Conservation (phyloP, 2,888 invertebrate species). For the Slavum lentiscoides region DNA sequence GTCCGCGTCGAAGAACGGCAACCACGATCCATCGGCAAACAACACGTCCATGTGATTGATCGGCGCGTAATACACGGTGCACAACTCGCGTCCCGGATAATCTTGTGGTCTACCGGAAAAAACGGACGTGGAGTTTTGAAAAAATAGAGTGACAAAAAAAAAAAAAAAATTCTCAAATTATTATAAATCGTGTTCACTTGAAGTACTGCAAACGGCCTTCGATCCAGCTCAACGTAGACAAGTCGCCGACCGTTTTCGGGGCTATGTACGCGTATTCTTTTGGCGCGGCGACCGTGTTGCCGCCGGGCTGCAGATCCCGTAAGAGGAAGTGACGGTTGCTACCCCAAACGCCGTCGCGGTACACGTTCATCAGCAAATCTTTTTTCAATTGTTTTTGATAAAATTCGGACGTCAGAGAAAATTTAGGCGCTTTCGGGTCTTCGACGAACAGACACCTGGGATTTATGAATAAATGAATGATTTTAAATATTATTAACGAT, state of each 20-base stretch:
- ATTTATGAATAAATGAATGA: background rate
- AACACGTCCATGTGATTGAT: constrained; percentile 98
- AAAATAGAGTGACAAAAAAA: too few species aligned
- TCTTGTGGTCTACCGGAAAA: constrained; percentile 59
- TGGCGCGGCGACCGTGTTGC: constrained; percentile 61
- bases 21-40: constrained; percentile 94
- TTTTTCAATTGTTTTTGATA: constrained; percentile 70
- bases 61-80: constrained; percentile 88
- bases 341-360: constrained; percentile 71
- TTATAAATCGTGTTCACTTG: constrained; percentile 19
- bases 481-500: background rate
- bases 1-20: constrained; percentile 93
- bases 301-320: constrained; percentile 59
- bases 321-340: constrained; percentile 79
- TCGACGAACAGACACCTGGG: constrained; percentile 48
- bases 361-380: constrained; percentile 80
- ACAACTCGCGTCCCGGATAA: constrained; percentile 67
- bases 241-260: constrained; percentile 77
- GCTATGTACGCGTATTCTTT: constrained; percentile 77
- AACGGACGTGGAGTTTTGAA: too few species aligned
- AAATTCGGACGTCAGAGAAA: constrained; percentile 59
- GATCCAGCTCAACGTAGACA: constrained; percentile 78
- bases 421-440: constrained; percentile 52
- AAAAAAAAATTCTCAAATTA: too few species aligned
- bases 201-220: constrained; percentile 29